Percentiles rank a stretch among this genome's conserved stretches.
Conservation (phyloP, 2,797 vertebrate genomes). For the Typhlichthys subterraneus region DNA sequence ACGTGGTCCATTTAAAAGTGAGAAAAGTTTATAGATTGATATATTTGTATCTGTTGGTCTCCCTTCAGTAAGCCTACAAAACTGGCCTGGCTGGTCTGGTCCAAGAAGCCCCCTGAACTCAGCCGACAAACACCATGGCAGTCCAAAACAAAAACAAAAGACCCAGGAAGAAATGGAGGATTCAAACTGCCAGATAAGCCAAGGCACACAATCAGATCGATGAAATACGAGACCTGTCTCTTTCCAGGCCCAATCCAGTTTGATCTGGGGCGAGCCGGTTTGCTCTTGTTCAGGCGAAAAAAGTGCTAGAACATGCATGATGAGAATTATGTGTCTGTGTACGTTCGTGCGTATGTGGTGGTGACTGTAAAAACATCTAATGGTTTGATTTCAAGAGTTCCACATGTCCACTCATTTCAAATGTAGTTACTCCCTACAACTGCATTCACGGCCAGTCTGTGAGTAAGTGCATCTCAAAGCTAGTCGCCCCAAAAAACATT, state of each 20-base stretch:
- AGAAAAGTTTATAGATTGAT: constrained; percentile 13
- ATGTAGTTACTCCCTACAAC: constrained; percentile 47
- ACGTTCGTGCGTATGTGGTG: constrained; percentile 17
- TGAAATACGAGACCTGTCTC: constrained; percentile 39
- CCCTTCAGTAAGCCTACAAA: constrained; percentile 1
- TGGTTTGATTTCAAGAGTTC: constrained; percentile 39
- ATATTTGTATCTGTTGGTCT: constrained; percentile 16
- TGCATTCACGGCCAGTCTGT: constrained; percentile 59
- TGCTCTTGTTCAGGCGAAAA: constrained; percentile 43
- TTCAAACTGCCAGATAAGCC: constrained; percentile 55
- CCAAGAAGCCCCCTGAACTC: constrained; percentile 20
- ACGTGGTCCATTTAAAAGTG: constrained; percentile 12
- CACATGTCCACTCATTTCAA: constrained; percentile 31
- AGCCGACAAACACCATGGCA: constrained; percentile 17
- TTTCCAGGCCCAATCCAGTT: constrained; percentile 32
- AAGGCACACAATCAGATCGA: constrained; percentile 70
- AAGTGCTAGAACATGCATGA: constrained; percentile 67
- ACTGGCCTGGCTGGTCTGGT: constrained; percentile 13
- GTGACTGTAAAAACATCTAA: constrained; percentile 53
- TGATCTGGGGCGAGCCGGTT: constrained; percentile 41
- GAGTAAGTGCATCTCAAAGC: constrained; percentile 66
- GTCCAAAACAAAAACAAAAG: constrained; percentile 14
- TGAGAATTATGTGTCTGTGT: constrained; percentile 32
- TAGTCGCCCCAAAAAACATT: constrained; percentile 49
- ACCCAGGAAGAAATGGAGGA: constrained; percentile 42